A percentile compares a stretch with the other conserved stretches of the same genome.
Evolutionary conservation across 2,113 vertebrate species (phyloP).

Genomic region (Cynocephalus volans): DNA sequence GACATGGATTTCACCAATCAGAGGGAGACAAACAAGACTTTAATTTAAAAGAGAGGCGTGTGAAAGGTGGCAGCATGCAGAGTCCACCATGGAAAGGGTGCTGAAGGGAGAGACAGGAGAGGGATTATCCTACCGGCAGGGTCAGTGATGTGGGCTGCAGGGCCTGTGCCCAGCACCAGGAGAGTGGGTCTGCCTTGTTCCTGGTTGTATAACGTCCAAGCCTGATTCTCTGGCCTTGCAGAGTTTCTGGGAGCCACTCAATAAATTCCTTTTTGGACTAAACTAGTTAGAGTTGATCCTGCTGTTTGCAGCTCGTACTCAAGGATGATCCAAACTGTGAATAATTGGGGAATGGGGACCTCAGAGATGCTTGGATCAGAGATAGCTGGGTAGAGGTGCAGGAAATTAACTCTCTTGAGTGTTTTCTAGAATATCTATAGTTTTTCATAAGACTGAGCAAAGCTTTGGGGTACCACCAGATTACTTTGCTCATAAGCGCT

Average conservation of each 20-base stretch:
- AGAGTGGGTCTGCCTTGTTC: not conserved
- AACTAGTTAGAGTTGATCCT: not conserved
- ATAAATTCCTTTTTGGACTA: not conserved
- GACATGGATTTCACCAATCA: fast-evolving
- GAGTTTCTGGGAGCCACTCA: not conserved
- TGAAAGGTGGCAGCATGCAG: fast-evolving
- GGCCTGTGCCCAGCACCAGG: not conserved
- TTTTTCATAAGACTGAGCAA: not conserved
- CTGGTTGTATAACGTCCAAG: not conserved
- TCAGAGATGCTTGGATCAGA: not conserved
- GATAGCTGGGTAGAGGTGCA: not conserved
- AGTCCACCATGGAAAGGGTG: not conserved
- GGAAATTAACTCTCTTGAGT: not conserved
- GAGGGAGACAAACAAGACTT: not conserved
- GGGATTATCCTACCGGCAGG: not conserved
- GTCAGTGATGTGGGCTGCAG: not conserved
- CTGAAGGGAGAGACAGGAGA: not conserved
- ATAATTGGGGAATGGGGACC: not conserved
- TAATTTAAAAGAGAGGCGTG: not conserved
- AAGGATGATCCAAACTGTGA: not conserved
- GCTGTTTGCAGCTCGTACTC: not conserved
- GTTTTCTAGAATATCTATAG: not conserved
- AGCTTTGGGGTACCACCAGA: not conserved
- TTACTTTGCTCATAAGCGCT: not conserved
- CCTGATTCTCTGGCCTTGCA: not conserved